Evolutionary conservation across 2,113 vertebrate genomes (phyloP).

Genomic region (Gobiocypris rarus): DNA sequence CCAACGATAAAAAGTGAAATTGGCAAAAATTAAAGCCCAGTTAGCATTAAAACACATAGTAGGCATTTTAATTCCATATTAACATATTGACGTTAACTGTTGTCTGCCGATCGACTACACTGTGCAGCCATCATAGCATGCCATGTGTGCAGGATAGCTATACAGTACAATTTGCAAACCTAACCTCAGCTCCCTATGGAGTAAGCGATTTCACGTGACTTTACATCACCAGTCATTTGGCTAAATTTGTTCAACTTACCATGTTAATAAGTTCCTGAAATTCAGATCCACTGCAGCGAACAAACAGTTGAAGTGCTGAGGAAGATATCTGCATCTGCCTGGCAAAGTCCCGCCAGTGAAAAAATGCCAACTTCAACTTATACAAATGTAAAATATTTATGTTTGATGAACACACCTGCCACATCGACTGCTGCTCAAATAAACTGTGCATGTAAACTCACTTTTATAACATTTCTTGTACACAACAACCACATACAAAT

Average conservation of each 20-base stretch:
- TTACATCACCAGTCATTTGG: neutral
- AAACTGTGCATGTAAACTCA: no score
- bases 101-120: neutral
- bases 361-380: no score
- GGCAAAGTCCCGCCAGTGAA: neutral
- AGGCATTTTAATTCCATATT: neutral
- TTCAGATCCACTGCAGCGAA: neutral
- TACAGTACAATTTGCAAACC: neutral
- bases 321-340: neutral
- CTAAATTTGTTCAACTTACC: neutral
- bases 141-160: neutral
- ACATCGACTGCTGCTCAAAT: no score
- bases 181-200: neutral
- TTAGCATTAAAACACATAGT: no score
- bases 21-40: no score
- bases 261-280: slow-evolving; percentile 7
- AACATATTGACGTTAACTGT: neutral
- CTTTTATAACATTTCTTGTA: no score
- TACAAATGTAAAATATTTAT: no score
- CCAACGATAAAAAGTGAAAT: no score
- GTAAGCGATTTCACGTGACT: neutral
- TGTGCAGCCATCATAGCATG: neutral
- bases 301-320: neutral
- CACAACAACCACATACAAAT: no score
- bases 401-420: no score